Conservation (phyloP, 2,797 vertebrate genomes). For the Psittacula echo region DNA sequence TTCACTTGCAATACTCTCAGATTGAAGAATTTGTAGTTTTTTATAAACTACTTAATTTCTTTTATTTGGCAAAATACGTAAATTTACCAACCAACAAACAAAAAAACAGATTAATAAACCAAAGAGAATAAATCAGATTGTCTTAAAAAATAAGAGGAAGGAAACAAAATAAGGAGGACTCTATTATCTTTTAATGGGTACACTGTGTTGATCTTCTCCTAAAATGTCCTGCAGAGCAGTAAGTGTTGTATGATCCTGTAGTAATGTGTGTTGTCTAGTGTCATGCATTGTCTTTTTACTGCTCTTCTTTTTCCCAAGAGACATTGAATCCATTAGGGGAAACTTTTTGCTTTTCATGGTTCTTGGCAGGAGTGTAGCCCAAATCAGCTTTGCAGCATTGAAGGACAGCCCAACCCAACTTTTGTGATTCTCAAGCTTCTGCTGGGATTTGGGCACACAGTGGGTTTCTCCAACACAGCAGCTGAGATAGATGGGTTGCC, state of each 20-base stretch:
- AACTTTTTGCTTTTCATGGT: background rate
- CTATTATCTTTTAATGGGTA: background rate
- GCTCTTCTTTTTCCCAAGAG: background rate
- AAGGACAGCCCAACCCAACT: background rate
- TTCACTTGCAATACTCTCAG: background rate
- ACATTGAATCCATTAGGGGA: background rate
- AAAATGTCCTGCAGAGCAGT: background rate
- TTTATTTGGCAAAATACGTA: background rate
- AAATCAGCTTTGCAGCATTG: background rate
- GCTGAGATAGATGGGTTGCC: background rate
- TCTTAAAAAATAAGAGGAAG: background rate
- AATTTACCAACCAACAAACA: background rate
- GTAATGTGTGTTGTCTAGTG: background rate
- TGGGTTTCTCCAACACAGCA: background rate
- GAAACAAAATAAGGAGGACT: background rate
- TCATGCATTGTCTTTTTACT: background rate
- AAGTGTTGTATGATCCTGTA: background rate
- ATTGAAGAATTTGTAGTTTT: background rate
- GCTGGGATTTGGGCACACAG: background rate
- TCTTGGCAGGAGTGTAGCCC: background rate
- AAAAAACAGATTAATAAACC: background rate
- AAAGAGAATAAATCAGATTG: background rate
- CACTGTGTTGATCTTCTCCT: background rate
- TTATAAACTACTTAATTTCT: background rate
- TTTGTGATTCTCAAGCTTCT: background rate